These are phyloP conservation scores for Mizuhopecten yessoensis DNA, from an alignment of 1,140 invertebrate genomes.

Conservation along the genomic window DNA sequence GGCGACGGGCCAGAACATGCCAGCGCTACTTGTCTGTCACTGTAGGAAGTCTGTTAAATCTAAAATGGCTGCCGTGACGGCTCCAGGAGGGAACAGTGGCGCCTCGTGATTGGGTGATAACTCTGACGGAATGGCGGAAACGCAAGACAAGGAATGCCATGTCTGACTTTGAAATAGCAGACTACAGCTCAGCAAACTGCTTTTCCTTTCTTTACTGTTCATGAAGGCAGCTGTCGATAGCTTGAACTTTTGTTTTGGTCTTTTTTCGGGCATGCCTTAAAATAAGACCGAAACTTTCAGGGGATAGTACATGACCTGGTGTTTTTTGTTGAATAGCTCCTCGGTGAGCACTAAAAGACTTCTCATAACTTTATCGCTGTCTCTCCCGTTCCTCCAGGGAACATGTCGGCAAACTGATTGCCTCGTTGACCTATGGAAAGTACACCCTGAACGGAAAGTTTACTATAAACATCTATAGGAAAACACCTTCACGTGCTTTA, in stretches of 20 bases:
- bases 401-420: not conserved
- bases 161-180: not conserved
- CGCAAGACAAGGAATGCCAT: not conserved
- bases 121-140: not conserved
- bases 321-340: not conserved
- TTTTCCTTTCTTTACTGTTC: not conserved
- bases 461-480: not conserved
- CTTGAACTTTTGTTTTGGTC: not conserved
- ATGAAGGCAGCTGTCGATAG: constrained; percentile 10
- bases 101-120: not conserved
- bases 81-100: not conserved
- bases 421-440: not conserved
- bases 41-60: not conserved
- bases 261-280: not conserved
- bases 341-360: not conserved
- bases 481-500: not conserved
- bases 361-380: not conserved
- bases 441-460: not conserved
- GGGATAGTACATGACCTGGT: not conserved
- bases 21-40: not conserved
- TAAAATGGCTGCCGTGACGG: constrained; percentile 19
- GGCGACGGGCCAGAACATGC: constrained; percentile 3
- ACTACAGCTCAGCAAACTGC: not conserved
- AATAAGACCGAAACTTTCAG: not conserved
- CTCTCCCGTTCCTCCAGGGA: not conserved